Evolutionary conservation across 2,797 vertebrate species (phyloP), one percentile per base, ranked within the genome.

Genomic region (Bradypodion ventrale): DNA sequence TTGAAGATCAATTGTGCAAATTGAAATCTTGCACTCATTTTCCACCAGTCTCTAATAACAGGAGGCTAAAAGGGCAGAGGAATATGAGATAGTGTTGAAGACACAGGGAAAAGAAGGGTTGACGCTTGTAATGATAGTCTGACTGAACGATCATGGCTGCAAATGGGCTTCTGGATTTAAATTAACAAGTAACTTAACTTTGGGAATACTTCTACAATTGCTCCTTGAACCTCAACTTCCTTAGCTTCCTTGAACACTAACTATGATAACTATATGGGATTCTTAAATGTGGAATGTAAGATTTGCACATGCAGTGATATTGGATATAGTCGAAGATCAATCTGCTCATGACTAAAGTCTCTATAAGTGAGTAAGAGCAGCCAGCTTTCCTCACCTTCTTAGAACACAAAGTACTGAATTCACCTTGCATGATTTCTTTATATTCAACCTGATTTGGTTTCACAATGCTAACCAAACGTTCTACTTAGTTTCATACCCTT

Each of bases 401-500:
- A n/a, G 32, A 77, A 70, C 2, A 1, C 68, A 27, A 59, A 16
- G 7, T 15, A 29, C 40, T 16, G 21, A 40, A 12, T 19, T 52
- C 69, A 60, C 15, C 35, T 35, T 44, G n/a, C 37, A 59, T 46
- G 15, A 74, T 37, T 5, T 49, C 29, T 82, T 62, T 73, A n/a
- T 15, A 80, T 16, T 16, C n/a, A 70, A 12, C 56, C 21, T 56
- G 25, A 16, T 52, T n/a, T 40, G 1, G 8, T 73, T 9, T 73
- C 40, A 78, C 23, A 32, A 62, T 40, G 70, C 42, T 37, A 69
- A 35, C 37, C 16, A 13, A 77, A 80, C 40, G 9, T 83, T 75
- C 21, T 75, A 66, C 66, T 79, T 87, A 78, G 42, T 62, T 73
- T 90, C 87, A 25, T 88, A 96, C 96, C 91, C 88, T 85, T 77